Conservation (phyloP, 2,113 vertebrate genomes). For the Oxygymnocypris stewartii region DNA sequence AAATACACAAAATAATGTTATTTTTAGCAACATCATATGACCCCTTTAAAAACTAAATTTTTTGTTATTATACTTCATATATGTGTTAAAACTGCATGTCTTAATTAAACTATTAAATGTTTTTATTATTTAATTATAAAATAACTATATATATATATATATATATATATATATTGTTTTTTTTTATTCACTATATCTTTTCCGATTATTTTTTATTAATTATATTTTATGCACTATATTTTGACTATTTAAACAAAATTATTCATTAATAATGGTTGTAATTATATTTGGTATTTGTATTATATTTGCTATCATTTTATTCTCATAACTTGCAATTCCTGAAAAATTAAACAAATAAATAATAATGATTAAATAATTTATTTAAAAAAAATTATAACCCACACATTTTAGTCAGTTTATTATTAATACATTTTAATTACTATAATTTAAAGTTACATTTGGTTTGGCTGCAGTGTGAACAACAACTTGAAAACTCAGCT, state of each 20-base stretch:
- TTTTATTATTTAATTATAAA: not conserved
- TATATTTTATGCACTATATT: not conserved
- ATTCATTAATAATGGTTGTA: too few species aligned
- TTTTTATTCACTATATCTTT: too few species aligned
- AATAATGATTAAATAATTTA: too few species aligned
- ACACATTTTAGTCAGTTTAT: not conserved
- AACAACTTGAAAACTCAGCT: not conserved
- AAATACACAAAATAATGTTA: too few species aligned
- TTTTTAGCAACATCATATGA: too few species aligned
- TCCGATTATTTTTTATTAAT: not conserved
- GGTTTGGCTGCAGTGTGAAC: not conserved
- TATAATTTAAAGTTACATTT: not conserved
- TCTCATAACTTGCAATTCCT: too few species aligned
- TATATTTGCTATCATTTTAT: not conserved
- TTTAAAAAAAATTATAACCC: too few species aligned
- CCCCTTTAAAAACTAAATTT: too few species aligned
- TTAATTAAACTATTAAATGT: not conserved
- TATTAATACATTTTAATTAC: not conserved
- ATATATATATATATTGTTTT: too few species aligned
- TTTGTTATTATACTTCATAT: too few species aligned
- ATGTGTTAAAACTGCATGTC: not conserved
- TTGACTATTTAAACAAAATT: not conserved
- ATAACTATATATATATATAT: not conserved
- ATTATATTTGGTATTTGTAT: not conserved
- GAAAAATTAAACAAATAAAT: too few species aligned